Conservation (phyloP, 2,113 vertebrate genomes). For the Pipa parva region DNA sequence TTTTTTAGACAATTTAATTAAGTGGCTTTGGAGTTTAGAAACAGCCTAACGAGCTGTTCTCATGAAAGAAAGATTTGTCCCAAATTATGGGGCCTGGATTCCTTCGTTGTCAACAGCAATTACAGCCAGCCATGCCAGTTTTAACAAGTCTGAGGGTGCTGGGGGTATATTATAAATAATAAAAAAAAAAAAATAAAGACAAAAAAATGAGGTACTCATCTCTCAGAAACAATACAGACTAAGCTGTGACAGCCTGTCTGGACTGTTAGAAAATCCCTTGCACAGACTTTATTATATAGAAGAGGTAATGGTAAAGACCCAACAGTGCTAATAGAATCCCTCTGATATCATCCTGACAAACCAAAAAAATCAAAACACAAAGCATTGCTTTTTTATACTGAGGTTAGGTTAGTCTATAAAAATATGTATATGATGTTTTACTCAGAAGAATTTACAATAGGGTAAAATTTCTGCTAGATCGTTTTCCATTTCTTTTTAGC, state of each 20-base stretch:
- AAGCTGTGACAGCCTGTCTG: conserved; percentile 35
- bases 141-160: conserved; percentile 53
- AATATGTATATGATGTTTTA: too few species aligned
- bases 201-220: conserved; percentile 46
- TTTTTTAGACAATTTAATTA: conserved; percentile 88
- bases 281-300: conserved; percentile 17
- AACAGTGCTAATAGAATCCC: background rate
- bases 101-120: conserved; percentile 88
- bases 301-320: conserved; percentile 3
- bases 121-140: conserved; percentile 66
- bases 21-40: conserved; percentile 75
- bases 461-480: too few species aligned
- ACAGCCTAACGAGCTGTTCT: conserved; percentile 84
- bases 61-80: conserved; percentile 96
- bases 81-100: conserved; percentile 72
- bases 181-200: conserved; percentile 29
- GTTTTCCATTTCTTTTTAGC: too few species aligned
- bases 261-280: conserved; percentile 41
- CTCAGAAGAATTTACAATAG: too few species aligned
- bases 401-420: too few species aligned
- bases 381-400: too few species aligned
- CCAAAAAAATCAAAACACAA: too few species aligned
- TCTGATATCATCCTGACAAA: conserved; percentile 13
- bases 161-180: conserved; percentile 17
- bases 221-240: conserved; percentile 40